These are phyloP conservation scores for Nasonovia ribisnigri DNA, from an alignment of 2,888 invertebrate genomes.

Conservation along the genomic window DNA sequence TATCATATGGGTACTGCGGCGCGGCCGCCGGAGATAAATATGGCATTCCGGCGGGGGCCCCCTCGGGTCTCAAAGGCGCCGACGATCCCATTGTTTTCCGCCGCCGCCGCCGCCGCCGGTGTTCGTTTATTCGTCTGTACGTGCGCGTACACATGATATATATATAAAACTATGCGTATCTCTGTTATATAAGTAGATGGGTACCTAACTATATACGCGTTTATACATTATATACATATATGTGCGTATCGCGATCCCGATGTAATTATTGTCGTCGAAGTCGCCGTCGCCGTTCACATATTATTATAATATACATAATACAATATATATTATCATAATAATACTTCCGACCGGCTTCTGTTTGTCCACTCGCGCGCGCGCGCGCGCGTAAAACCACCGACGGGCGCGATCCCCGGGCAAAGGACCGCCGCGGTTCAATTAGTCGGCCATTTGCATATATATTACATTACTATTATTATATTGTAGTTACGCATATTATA, in stretches of 20 bases:
- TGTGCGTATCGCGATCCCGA: background rate
- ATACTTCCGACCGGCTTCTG: constrained; percentile 52
- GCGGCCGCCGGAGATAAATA: constrained; percentile 56
- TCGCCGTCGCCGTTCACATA: background rate
- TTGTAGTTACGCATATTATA: background rate
- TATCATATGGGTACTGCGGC: constrained; percentile 44
- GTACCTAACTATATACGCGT: background rate
- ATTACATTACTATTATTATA: constrained; percentile 8
- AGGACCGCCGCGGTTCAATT: constrained; percentile 57
- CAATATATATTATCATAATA: constrained; percentile 25
- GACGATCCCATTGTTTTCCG: constrained; percentile 63
- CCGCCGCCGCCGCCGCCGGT: constrained; percentile 41
- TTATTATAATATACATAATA: background rate
- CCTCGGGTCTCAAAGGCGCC: constrained; percentile 62
- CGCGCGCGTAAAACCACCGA: constrained; percentile 6
- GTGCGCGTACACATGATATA: background rate
- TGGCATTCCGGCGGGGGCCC: constrained; percentile 62
- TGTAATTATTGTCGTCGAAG: constrained; percentile 55
- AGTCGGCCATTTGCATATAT: constrained; percentile 59
- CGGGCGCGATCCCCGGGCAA: background rate
- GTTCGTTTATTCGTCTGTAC: constrained; percentile 22
- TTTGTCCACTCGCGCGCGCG: constrained; percentile 29
- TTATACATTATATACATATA: background rate
- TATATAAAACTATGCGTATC: background rate
- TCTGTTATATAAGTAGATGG: background rate